Evolutionary conservation across 2,113 vertebrate species (phyloP).

Genomic region (Arenaria interpres): DNA sequence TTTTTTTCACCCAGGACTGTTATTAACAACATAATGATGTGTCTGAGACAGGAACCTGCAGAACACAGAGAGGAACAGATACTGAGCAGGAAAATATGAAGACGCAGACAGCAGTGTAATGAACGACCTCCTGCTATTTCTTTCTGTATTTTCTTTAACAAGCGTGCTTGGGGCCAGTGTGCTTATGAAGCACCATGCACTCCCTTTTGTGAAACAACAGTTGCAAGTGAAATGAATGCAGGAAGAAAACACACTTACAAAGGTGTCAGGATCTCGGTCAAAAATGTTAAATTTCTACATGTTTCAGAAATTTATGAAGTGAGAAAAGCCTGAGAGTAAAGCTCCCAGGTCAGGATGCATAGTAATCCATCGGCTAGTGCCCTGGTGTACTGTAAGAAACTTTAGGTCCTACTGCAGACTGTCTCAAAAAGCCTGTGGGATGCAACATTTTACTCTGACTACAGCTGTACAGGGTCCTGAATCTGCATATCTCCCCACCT

Average conservation of each 20-base stretch:
- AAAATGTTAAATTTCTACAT: not conserved
- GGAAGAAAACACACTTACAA: not conserved
- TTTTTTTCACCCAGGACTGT: not conserved
- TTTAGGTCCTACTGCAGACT: not conserved
- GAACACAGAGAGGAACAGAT: not conserved
- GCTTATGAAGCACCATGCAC: not conserved
- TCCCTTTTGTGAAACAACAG: not conserved
- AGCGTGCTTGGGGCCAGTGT: not conserved
- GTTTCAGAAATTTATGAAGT: not conserved
- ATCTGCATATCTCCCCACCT: not conserved
- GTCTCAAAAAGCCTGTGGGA: not conserved
- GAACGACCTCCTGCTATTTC: not conserved
- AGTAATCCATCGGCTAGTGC: not conserved
- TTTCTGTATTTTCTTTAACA: not conserved
- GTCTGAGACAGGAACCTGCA: not conserved
- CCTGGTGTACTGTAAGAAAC: not conserved
- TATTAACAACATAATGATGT: not conserved
- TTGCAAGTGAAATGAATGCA: not conserved
- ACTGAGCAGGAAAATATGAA: not conserved
- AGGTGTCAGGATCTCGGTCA: not conserved
- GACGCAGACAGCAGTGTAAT: not conserved
- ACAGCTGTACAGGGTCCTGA: not conserved
- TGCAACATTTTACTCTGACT: not conserved
- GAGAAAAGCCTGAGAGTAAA: not conserved
- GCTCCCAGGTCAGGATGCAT: not conserved